phyloP scores from a whole-genome alignment of 1,140 invertebrate species.

The Drosophila navojoa region DNA sequence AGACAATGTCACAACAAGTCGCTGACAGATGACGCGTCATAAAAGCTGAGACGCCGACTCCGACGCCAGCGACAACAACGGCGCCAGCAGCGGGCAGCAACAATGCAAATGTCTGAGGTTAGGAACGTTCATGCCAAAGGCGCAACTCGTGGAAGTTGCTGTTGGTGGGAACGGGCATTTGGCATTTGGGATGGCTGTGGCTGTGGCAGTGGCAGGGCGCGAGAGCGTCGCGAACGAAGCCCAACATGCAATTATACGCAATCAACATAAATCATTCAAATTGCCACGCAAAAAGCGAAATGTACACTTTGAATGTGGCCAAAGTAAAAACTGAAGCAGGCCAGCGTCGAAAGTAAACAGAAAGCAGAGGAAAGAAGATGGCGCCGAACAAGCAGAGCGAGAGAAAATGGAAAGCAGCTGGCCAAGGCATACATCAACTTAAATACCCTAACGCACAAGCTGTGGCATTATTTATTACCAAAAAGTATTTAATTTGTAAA shows the following conservation, averaged over 20 bases:
- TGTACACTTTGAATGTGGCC: slow-evolving; percentile 49
- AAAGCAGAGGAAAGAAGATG: not conserved
- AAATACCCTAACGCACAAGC: too few species aligned
- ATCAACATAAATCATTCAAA: slow-evolving; percentile 82
- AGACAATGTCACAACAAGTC: slow-evolving; percentile 66
- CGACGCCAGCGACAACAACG: slow-evolving; percentile 5
- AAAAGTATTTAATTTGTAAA: too few species aligned
- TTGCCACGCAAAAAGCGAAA: slow-evolving; percentile 56
- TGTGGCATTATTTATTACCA: too few species aligned
- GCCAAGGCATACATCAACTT: too few species aligned
- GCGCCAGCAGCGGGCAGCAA: slow-evolving; percentile 23
- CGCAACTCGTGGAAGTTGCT: slow-evolving; percentile 3
- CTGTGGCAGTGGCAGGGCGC: not conserved
- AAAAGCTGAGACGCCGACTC: slow-evolving; percentile 47
- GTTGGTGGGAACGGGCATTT: too few species aligned
- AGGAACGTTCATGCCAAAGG: slow-evolving; percentile 24
- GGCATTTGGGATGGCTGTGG: too few species aligned
- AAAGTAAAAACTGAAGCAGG: slow-evolving; percentile 13
- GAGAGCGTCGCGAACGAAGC: slow-evolving; percentile 10
- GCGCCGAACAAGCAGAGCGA: not conserved
- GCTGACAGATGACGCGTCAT: slow-evolving; percentile 78
- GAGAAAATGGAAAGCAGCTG: not conserved
- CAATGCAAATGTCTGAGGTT: slow-evolving; percentile 75
- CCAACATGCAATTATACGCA: slow-evolving; percentile 80
- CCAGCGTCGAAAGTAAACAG: not conserved